A percentile compares a stretch with the other conserved stretches of the same genome.
phyloP scores from a whole-genome alignment of 2,797 vertebrate genomes.

The Anas capensis region DNA sequence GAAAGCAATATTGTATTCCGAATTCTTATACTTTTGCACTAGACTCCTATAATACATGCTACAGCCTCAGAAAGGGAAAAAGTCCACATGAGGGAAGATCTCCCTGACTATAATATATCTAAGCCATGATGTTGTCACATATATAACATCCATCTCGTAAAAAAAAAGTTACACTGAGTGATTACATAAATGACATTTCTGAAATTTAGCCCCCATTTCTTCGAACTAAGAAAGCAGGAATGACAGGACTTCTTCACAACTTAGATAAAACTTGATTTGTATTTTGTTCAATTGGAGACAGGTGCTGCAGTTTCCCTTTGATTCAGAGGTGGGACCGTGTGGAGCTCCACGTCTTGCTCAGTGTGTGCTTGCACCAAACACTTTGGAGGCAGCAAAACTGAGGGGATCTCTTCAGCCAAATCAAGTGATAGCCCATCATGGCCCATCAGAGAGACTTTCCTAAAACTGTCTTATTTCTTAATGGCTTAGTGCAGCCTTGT shows the following conservation, averaged over 20 bases:
- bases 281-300: fast-evolving
- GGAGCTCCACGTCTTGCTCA: neutral
- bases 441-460: neutral
- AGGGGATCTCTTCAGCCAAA: neutral
- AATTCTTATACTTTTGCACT: neutral
- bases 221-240: neutral
- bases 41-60: neutral
- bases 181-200: neutral
- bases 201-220: neutral
- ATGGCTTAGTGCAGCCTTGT: neutral
- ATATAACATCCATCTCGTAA: neutral
- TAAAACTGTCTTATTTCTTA: neutral
- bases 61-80: neutral
- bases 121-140: neutral
- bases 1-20: neutral
- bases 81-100: neutral
- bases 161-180: neutral
- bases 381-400: neutral
- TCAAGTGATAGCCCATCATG: neutral
- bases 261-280: neutral
- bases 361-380: neutral
- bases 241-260: neutral
- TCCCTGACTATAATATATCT: neutral
- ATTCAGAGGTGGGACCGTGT: neutral
- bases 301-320: neutral